Percentiles rank a stretch among this genome's conserved stretches.
Conservation (phyloP, 2,888 invertebrate species). For the Netelia melanura region DNA sequence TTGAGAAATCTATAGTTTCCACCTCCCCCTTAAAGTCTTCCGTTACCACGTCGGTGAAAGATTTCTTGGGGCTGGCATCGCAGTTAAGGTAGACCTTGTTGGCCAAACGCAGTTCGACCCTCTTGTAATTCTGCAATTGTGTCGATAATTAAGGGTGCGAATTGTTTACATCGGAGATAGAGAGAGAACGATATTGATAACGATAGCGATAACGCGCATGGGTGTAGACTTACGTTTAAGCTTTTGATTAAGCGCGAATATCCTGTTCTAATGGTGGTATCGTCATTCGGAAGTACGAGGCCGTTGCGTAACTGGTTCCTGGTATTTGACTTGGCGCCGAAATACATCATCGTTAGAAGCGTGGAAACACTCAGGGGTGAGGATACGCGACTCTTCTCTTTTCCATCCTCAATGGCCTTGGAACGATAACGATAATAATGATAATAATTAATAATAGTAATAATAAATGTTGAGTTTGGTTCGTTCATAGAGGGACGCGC, state of each 20-base stretch:
- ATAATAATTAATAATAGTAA: conserved; percentile 40
- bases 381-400: conserved; percentile 74
- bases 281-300: conserved; percentile 74
- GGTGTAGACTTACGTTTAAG: conserved; percentile 71
- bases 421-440: conserved; percentile 47
- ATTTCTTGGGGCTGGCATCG: conserved; percentile 84
- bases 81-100: conserved; percentile 90
- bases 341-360: conserved; percentile 79
- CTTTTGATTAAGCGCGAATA: conserved; percentile 74
- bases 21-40: conserved; percentile 89
- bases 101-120: conserved; percentile 89
- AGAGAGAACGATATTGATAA: too few species aligned
- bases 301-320: conserved; percentile 73
- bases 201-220: too few species aligned
- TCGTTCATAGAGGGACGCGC: too few species aligned
- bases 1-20: conserved; percentile 88
- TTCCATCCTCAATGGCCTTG: conserved; percentile 69
- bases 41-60: conserved; percentile 87
- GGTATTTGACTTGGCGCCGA: conserved; percentile 78
- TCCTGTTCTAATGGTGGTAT: conserved; percentile 69
- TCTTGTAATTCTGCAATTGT: conserved; percentile 81
- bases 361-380: conserved; percentile 82
- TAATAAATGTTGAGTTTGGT: neutral
- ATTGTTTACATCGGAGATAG: too few species aligned
- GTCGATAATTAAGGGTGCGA: too few species aligned